Evolutionary conservation across 2,888 invertebrate genomes (phyloP).

Genomic region (Oxystoma pomonae): DNA sequence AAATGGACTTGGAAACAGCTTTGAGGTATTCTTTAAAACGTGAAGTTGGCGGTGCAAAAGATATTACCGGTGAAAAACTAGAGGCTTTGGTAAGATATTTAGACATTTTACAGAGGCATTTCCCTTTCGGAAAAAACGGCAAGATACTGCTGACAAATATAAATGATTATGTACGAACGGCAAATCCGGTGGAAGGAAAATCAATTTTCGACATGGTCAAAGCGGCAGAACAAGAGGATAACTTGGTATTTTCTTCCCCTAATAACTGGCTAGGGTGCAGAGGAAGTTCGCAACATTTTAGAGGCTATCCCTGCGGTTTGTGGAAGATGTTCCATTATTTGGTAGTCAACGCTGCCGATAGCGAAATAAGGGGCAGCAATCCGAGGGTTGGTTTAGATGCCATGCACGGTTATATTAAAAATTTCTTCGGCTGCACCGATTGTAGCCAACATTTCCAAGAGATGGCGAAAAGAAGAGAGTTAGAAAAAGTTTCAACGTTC

Average conservation of each 20-base stretch:
- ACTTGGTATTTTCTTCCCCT: conserved; percentile 55
- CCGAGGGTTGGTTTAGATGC: conserved; percentile 59
- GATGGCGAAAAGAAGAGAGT: conserved; percentile 71
- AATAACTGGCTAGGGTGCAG: conserved; percentile 74
- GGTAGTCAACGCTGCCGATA: conserved; percentile 68
- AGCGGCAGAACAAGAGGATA: conserved; percentile 49
- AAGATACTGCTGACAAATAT: conserved; percentile 61
- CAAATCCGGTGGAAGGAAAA: conserved; percentile 54
- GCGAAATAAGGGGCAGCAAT: conserved; percentile 45
- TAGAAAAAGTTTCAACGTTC: conserved; percentile 64
- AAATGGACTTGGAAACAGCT: conserved; percentile 84
- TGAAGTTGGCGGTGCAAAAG: conserved; percentile 71
- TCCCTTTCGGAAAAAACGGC: conserved; percentile 71
- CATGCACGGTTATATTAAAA: conserved; percentile 82
- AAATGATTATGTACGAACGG: conserved; percentile 51
- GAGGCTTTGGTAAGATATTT: conserved; percentile 72
- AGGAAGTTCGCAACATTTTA: conserved; percentile 67
- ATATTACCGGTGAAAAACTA: conserved; percentile 67
- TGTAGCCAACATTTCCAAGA: conserved; percentile 86
- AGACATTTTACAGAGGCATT: conserved; percentile 66
- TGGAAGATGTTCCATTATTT: conserved; percentile 94
- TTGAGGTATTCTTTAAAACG: conserved; percentile 73
- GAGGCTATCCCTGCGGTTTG: conserved; percentile 92
- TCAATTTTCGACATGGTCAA: conserved; percentile 56
- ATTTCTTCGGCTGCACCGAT: conserved; percentile 92